Evolutionary conservation across 2,113 vertebrate genomes (phyloP), one percentile per base, ranked within the genome.

Genomic region (Colossoma macropomum): DNA sequence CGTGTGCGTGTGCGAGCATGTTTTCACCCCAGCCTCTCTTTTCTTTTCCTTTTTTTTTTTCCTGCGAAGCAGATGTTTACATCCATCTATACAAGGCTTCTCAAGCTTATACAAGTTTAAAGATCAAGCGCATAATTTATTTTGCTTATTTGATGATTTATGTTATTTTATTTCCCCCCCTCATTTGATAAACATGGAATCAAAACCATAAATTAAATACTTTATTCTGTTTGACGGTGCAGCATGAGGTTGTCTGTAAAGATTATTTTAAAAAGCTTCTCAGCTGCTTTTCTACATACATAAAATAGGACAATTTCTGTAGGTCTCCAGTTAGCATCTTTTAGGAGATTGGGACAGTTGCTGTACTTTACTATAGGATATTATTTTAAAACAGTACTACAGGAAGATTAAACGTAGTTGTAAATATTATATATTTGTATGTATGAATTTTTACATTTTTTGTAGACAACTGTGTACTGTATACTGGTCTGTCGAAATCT

Each of bases 1-100:
- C 75, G 75, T 77, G 77, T 84, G 82, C 87, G 85, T 88, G 74
- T 68, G 60, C 50, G 60, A 77, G 76, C 66, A 62, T 78, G 75
- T 85, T 84, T 83, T 68, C 45, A 74, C 48, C 77, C 74, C 59
- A 23, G 17, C 45, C 34, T 28, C 76, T 34, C 3, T 1, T 50
- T 63, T 68, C 78, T 54, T 38, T 52, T 56, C 5, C 50, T 54
- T 54, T 41, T 45, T 28, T 41, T 45, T 4, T 56, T 34, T 6
- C 2, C 71, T 71, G 65, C 59, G 71, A 79, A 80, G 69, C 72
- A 52, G 80, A 84, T 84, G 79, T 84, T 86, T 81, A 84, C 79
- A 72, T 84, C 75, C 28, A 38, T 74, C 60, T 73, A 28, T 45
- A 41, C 48, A 75, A 59, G 30, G 27, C 75, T 75, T 56, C 32